Conservation (phyloP, 1,140 invertebrate species). For the Penaeus chinensis region DNA sequence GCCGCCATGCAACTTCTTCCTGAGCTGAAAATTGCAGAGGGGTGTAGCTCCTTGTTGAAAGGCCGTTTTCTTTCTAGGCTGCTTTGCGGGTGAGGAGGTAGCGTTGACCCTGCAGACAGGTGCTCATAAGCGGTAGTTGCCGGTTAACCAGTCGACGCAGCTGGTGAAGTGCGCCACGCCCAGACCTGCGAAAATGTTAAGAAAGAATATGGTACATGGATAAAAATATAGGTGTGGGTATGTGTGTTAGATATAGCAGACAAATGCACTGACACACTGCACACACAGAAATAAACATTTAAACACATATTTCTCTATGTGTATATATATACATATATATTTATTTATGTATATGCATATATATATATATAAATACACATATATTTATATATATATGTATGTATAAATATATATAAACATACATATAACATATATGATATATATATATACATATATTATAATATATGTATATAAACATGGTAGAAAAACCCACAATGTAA, state of each 20-base stretch:
- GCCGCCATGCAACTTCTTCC: no score
- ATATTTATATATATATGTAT: conserved; percentile 44
- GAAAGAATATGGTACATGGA: neutral
- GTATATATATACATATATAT: neutral
- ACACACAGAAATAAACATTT: neutral
- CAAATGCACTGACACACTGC: neutral
- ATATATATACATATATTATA: no score
- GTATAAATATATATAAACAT: conserved; percentile 39
- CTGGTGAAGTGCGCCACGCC: conserved; percentile 38
- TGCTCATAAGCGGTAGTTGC: conserved; percentile 5
- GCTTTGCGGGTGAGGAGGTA: neutral
- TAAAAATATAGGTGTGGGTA: conserved; percentile 2
- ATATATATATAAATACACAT: conserved; percentile 42
- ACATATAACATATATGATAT: neutral
- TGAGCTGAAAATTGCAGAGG: no score
- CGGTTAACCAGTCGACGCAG: conserved; percentile 45
- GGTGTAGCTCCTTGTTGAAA: neutral
- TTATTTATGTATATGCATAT: conserved; percentile 22
- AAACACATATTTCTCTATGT: neutral
- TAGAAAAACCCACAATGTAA: no score
- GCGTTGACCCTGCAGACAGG: no score
- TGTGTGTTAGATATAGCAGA: neutral
- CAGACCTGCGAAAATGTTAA: conserved; percentile 13
- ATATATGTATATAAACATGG: no score
- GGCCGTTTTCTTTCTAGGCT: neutral